These are phyloP conservation scores for Orthosia cruda DNA, from an alignment of 2,888 invertebrate species.

Conservation along the genomic window DNA sequence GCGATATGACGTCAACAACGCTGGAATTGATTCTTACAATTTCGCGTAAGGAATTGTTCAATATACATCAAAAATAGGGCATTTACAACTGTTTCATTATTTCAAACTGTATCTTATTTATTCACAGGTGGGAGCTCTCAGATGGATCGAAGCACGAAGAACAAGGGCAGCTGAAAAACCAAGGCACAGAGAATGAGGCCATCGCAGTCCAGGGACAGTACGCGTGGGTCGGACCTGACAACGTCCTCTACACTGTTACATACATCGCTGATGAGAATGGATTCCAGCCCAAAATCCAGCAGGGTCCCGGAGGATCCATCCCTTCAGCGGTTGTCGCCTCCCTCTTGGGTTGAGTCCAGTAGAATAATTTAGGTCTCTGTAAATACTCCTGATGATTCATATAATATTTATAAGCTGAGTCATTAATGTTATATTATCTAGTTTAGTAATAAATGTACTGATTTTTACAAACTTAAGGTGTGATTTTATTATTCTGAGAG, in stretches of 20 bases:
- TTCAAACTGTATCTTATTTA: not conserved
- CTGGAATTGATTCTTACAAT: conserved; percentile 91
- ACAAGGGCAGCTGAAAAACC: conserved; percentile 91
- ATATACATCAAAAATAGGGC: not conserved
- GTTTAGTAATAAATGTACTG: conserved; percentile 56
- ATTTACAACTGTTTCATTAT: not conserved
- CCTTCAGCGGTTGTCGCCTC: conserved; percentile 85
- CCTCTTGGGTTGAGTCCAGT: conserved; percentile 80
- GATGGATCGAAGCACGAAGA: conserved; percentile 92
- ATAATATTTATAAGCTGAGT: conserved; percentile 89
- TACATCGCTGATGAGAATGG: conserved; percentile 92
- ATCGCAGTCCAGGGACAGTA: conserved; percentile 91
- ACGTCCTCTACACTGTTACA: conserved; percentile 91
- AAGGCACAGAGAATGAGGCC: conserved; percentile 91
- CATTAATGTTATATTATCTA: conserved; percentile 63
- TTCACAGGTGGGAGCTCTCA: conserved; percentile 90
- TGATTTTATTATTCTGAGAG: conserved; percentile 17
- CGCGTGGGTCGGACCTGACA: conserved; percentile 92
- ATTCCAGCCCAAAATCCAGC: conserved; percentile 88
- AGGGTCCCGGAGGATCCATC: conserved; percentile 84
- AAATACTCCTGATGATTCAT: conserved; percentile 81
- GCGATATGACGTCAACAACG: conserved; percentile 92
- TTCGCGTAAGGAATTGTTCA: conserved; percentile 89
- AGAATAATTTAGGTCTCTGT: conserved; percentile 70
- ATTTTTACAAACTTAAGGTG: conserved; percentile 13